Base-by-base conservation (phyloP, 2,113 vertebrate species). In the Brachyistius frenatus region DNA sequence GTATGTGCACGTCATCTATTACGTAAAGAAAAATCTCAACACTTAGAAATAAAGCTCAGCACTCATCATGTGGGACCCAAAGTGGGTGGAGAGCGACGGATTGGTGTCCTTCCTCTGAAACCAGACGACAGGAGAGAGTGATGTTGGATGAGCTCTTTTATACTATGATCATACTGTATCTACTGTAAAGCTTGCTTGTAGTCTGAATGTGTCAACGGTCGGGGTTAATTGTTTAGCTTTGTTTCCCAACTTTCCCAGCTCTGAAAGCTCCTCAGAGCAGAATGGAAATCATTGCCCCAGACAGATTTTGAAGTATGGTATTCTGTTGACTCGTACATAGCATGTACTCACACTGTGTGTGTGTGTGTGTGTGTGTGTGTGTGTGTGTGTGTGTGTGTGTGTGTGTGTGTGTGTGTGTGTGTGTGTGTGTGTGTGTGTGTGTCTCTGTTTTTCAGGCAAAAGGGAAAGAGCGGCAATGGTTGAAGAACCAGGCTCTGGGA, bases 391-490 rank as follows among this genome's bases (percentile, higher is more conserved):
- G 23, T 23, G 23, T 23, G 23, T 23, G 23, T 23, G 23, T 23
- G 23, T 23, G 23, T 23, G 23, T 23, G 23, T 23, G 23, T 23
- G 23, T 23, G 23, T 23, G 23, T 23, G 23, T 23, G 23, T 23
- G 23, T 23, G 23, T 23, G 23, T 23, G 23, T 23, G 23, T 23
- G 23, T 23, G 23, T 86, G 0, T 92, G 30, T 81, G 60, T 23
- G 23, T 23, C 23, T 3, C 13, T 81, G 49, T 79, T 13, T 87
- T 70, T 53, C 81, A 99, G 97, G 98, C 98, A 32, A 99, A 99
- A 91, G 97, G 97, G 11, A 99, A 98, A 86, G 98, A 99, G 91
- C 95, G 97, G 2, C 98, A 99, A 47, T 99, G 98, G 97, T 82
- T 99, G 47, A 96, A 95, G 91, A 97, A 99, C 88, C 97, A 99